These are phyloP conservation scores for Ladona fulva DNA, from an alignment of 1,140 invertebrate genomes.

Conservation along the genomic window DNA sequence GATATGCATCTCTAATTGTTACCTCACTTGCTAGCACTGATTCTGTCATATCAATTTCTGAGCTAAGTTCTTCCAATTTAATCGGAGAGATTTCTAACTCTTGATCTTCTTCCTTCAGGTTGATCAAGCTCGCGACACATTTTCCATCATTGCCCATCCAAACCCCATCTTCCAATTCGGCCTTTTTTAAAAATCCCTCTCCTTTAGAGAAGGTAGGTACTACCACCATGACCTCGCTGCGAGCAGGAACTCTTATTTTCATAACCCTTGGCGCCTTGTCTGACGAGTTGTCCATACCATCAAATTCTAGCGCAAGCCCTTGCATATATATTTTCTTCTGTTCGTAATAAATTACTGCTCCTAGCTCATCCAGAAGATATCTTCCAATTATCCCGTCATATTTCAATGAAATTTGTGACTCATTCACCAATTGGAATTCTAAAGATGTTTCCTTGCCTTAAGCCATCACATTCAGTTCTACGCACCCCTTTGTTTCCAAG, in stretches of 20 bases:
- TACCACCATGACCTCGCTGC: background rate
- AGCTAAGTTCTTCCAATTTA: too few relatives aligned
- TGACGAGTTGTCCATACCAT: background rate
- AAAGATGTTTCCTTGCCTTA: background rate
- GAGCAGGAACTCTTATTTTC: background rate
- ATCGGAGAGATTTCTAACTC: background rate
- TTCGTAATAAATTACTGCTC: background rate
- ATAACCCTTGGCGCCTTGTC: background rate
- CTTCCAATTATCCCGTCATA: background rate
- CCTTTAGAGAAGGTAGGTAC: background rate
- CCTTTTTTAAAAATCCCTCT: background rate
- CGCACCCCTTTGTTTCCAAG: background rate
- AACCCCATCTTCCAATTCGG: background rate
- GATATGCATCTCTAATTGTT: too few relatives aligned
- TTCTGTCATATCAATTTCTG: too few relatives aligned
- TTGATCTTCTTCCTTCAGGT: background rate
- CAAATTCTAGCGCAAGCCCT: background rate
- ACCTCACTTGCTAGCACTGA: too few relatives aligned
- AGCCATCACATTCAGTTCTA: background rate
- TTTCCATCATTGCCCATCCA: background rate
- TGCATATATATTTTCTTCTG: background rate
- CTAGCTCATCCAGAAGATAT: background rate
- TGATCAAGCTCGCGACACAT: background rate
- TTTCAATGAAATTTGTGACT: background rate
- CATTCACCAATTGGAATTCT: background rate